Percentiles rank a stretch among this genome's conserved stretches.
phyloP scores from a whole-genome alignment of 2,888 invertebrate genomes.

The Yponomeuta plumbellus region DNA sequence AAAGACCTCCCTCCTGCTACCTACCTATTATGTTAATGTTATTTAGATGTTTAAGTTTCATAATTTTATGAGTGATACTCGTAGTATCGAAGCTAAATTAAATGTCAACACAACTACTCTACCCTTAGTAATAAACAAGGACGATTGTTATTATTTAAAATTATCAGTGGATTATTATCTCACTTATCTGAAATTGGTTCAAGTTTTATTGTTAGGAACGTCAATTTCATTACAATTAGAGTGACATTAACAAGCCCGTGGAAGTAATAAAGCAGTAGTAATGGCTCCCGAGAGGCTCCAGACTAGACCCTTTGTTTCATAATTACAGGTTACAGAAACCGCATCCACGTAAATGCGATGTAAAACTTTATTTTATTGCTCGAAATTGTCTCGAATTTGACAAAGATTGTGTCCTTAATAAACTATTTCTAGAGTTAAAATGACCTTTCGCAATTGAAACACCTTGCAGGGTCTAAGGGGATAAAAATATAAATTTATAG shows the following conservation, averaged over 20 bases:
- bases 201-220: conserved; percentile 9
- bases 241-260: conserved; percentile 17
- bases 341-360: conserved; percentile 71
- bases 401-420: conserved; percentile 64
- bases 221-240: conserved; percentile 14
- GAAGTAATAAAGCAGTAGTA: conserved; percentile 21
- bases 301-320: conserved; percentile 36
- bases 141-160: background rate
- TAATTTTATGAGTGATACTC: no score
- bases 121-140: background rate
- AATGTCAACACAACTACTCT: background rate
- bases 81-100: no score
- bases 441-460: conserved; percentile 30
- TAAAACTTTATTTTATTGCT: conserved; percentile 74
- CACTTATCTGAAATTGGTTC: conserved; percentile 3
- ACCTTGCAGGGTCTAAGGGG: conserved; percentile 15
- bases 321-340: conserved; percentile 58
- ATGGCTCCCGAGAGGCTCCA: conserved; percentile 22
- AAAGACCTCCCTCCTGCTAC: no score
- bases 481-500: no score
- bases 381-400: conserved; percentile 71
- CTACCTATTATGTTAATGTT: no score
- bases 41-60: no score
- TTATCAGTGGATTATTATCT: background rate
- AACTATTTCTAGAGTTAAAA: conserved; percentile 49